These are phyloP conservation scores for Smittia aterrima DNA, from an alignment of 2,888 invertebrate species.

Conservation along the genomic window DNA sequence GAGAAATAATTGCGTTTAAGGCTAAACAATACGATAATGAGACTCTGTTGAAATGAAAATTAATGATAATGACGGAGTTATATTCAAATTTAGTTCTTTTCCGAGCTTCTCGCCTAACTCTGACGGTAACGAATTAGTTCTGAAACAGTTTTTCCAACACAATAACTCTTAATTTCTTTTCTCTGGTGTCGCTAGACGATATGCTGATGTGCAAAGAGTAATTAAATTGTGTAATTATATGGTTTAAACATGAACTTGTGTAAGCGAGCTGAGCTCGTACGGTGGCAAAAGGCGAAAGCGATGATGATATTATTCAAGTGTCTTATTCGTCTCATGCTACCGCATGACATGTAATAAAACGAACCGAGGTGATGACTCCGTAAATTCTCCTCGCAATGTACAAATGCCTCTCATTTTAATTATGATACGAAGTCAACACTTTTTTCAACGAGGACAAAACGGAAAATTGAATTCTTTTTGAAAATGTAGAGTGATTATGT, in stretches of 20 bases:
- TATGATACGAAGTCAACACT: no score
- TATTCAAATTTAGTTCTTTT: slow-evolving; percentile 17
- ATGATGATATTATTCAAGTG: background rate
- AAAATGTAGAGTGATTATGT: no score
- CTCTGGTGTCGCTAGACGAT: background rate
- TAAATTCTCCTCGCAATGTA: background rate
- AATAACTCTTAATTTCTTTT: slow-evolving; percentile 15
- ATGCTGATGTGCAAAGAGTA: background rate
- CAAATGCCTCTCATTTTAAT: no score
- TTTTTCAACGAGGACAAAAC: no score
- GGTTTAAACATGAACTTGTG: slow-evolving; percentile 15
- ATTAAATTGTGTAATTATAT: slow-evolving; percentile 20
- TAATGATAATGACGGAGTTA: slow-evolving; percentile 30
- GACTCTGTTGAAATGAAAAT: slow-evolving; percentile 29
- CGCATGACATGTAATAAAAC: background rate
- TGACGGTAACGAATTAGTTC: background rate
- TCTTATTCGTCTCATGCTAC: background rate
- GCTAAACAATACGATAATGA: slow-evolving; percentile 18
- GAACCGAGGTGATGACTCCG: no score
- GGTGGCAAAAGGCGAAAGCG: background rate
- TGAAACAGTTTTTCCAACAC: background rate
- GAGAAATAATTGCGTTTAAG: background rate
- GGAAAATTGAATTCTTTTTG: no score
- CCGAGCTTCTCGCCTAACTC: background rate
- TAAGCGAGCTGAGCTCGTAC: background rate